Base-by-base conservation (phyloP, 2,888 invertebrate species). In the Tridacna crocea region DNA sequence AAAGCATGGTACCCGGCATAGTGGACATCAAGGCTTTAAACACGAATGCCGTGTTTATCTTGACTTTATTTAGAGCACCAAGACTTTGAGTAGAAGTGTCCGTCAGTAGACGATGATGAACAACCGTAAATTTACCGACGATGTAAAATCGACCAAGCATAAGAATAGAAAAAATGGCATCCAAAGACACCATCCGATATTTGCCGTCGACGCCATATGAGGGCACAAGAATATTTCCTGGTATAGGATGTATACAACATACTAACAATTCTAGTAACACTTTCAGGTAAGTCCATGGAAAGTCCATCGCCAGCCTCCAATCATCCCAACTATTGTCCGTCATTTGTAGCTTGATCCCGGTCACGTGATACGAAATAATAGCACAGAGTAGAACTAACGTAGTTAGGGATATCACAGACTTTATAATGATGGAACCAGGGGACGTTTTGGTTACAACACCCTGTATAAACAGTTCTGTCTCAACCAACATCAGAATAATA, bases 11-110 rank as follows among this genome's bases (percentile, higher is more conserved):
- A 27, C 91, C 91, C 3, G 92, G 92, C 73, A 83, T 88, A 1
- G 91, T 89, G 4, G 91, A 90, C 92, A 92, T 92, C 11, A 91
- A 79, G 19, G 91, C 91, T 77, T 91, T 92, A 79, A 92, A 92
- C 22, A 92, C 90, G 75, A 92, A 92, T n/a, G 82, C 85, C 0
- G 89, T 86, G 83, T 92, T 90, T n/a, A 92, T 91, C 55, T 90
- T 88, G 11, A 92, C 91, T 75, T 91, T 91, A 72, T 91, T 91
- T 22, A 92, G 83, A 13, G 92, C 91, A 0, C 90, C 90, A 12
- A 91, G 86, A 79, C 92, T 92, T 77, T 91, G 92, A 2, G 91
- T 91, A 11, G 92, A 90, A 1, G 91, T 90, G 74, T 91, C 90
- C 0, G 88, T 89, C 15, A 91, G 78, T 15, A 90, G 80, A 19